phyloP scores from a whole-genome alignment of 1,140 invertebrate species.

The Trigoniulus corallinus region DNA sequence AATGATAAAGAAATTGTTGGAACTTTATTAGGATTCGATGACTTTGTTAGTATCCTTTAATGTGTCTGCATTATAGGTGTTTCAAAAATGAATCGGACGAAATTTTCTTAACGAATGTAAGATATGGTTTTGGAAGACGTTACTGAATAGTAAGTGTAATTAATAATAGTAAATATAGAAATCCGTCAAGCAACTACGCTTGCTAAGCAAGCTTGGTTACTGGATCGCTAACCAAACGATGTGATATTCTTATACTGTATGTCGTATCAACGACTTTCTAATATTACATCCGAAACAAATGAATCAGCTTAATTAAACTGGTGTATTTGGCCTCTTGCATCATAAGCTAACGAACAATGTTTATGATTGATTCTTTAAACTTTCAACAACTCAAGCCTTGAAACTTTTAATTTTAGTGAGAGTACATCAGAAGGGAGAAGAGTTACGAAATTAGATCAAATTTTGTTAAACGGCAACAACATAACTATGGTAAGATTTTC shows the following conservation, averaged over 20 bases:
- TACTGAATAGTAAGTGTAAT: slow-evolving; percentile 34
- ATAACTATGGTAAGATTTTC: slow-evolving; percentile 75
- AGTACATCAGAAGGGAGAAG: slow-evolving; percentile 88
- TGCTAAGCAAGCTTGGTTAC: no score
- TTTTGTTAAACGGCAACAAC: slow-evolving; percentile 97
- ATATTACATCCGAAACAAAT: background rate
- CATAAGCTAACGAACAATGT: no score
- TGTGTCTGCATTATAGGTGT: no score
- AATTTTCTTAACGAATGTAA: slow-evolving; percentile 6
- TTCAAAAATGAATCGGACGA: background rate
- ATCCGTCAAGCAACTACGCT: no score
- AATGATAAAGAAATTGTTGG: slow-evolving; percentile 99
- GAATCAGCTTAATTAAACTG: no score
- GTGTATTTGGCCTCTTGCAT: no score
- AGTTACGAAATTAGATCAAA: slow-evolving; percentile 94
- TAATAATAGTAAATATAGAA: background rate
- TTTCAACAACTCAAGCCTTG: background rate
- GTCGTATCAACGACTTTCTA: background rate
- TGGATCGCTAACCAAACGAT: no score
- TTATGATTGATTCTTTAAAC: no score
- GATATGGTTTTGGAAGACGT: slow-evolving; percentile 41
- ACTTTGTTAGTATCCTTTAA: slow-evolving; percentile 61
- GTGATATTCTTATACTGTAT: no score
- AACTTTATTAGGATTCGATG: slow-evolving; percentile 92
- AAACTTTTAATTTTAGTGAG: slow-evolving; percentile 35